These are phyloP conservation scores for Rhinogobio ventralis DNA, from an alignment of 2,797 vertebrate species.

Conservation along the genomic window DNA sequence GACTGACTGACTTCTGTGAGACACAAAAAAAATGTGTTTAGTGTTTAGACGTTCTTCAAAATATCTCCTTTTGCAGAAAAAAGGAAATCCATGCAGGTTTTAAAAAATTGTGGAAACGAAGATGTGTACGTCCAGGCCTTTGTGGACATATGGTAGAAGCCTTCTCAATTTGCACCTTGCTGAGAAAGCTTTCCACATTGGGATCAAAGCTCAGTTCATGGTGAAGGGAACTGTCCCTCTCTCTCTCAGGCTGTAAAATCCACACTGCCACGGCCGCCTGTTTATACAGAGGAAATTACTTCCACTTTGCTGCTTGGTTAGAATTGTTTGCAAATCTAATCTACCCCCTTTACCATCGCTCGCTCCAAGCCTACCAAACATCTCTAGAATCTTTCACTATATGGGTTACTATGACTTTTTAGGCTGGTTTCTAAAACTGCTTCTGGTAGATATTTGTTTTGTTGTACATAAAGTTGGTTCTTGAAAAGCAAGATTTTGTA, in stretches of 20 bases:
- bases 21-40: background rate
- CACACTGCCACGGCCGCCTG: slow-evolving; percentile 61
- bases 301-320: slow-evolving; percentile 69
- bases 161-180: slow-evolving; percentile 71
- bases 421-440: background rate
- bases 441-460: background rate
- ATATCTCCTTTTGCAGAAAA: background rate
- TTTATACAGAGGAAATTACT: slow-evolving; percentile 75
- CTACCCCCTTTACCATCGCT: slow-evolving; percentile 48
- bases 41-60: background rate
- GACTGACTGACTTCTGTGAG: background rate
- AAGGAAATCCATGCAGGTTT: background rate
- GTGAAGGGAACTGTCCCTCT: slow-evolving; percentile 58
- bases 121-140: background rate
- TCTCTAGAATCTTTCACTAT: background rate
- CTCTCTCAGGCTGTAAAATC: slow-evolving; percentile 55
- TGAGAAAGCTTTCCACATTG: slow-evolving; percentile 66
- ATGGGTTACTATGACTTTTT: background rate
- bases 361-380: slow-evolving; percentile 30
- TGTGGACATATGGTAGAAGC: slow-evolving; percentile 68
- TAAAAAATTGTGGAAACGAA: background rate
- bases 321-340: slow-evolving; percentile 65
- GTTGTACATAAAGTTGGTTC: background rate
- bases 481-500: background rate
- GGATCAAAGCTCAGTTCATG: slow-evolving; percentile 72